These are phyloP conservation scores for Torymus texanus DNA, from an alignment of 2,888 invertebrate species.

Conservation along the genomic window DNA sequence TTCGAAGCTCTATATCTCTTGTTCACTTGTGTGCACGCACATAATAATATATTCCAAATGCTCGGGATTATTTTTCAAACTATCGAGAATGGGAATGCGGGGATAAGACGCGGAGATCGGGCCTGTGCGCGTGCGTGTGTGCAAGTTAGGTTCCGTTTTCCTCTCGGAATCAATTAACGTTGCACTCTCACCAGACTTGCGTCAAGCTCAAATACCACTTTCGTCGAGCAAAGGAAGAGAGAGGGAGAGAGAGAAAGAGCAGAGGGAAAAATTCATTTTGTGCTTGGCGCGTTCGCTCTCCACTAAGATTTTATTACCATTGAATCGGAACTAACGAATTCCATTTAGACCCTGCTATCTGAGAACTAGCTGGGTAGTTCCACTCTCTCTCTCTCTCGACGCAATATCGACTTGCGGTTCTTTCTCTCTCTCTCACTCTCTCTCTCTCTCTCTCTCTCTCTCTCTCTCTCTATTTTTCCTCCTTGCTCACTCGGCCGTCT, in stretches of 20 bases:
- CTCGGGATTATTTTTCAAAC: conserved; percentile 64
- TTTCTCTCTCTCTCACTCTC: too few species aligned
- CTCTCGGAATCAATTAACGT: conserved; percentile 50
- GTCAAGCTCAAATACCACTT: not conserved
- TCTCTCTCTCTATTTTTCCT: too few species aligned
- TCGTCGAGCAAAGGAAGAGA: not conserved
- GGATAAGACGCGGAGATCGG: not conserved
- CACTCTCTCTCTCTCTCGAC: too few species aligned
- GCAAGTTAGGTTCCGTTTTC: conserved; percentile 22
- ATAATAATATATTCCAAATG: conserved; percentile 61
- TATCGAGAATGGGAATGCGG: conserved; percentile 33
- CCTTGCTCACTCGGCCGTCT: too few species aligned
- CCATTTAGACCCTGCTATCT: too few species aligned
- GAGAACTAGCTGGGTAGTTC: too few species aligned
- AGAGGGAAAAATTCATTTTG: too few species aligned
- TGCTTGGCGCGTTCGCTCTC: too few species aligned
- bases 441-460: too few species aligned
- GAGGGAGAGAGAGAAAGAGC: not conserved
- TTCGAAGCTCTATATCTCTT: conserved; percentile 36
- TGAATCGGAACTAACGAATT: too few species aligned
- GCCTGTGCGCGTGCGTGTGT: not conserved
- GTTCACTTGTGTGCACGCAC: conserved; percentile 31
- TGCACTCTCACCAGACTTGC: not conserved
- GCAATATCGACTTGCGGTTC: too few species aligned
- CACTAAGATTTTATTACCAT: too few species aligned